Conservation (phyloP, 2,888 invertebrate species). For the Tenthredo notha region DNA sequence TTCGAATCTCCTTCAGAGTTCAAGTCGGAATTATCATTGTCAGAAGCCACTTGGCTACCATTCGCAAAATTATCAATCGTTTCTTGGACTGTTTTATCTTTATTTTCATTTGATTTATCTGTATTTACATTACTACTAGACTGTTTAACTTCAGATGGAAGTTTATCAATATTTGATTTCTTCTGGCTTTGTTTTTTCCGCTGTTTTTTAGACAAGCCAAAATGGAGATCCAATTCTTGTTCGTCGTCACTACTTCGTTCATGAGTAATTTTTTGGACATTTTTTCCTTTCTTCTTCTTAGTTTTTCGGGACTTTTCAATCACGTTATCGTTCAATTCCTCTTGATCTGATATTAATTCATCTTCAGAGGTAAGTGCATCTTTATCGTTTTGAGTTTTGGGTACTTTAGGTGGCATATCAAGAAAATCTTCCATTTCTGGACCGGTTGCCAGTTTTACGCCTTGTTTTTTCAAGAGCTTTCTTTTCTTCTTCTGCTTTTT, state of each 20-base stretch:
- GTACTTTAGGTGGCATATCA: conserved; percentile 48
- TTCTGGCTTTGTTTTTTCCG: conserved; percentile 74
- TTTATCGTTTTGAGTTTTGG: conserved; percentile 62
- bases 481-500: conserved; percentile 43
- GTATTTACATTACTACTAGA: conserved; percentile 22
- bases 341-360: conserved; percentile 73
- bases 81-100: conserved; percentile 57
- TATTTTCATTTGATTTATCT: conserved; percentile 51
- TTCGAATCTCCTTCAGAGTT: conserved; percentile 60
- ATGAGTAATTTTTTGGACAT: conserved; percentile 62
- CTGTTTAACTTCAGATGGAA: conserved; percentile 49
- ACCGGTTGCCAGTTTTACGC: conserved; percentile 45
- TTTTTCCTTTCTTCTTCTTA: conserved; percentile 68
- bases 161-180: conserved; percentile 61
- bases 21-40: conserved; percentile 65
- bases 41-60: conserved; percentile 61
- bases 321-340: conserved; percentile 64
- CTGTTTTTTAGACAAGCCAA: conserved; percentile 77
- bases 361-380: conserved; percentile 69
- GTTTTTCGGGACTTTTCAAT: conserved; percentile 63
- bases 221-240: conserved; percentile 69
- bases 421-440: conserved; percentile 58
- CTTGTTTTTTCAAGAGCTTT: conserved; percentile 53
- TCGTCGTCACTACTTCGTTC: conserved; percentile 71
- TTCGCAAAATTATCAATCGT: conserved; percentile 58